Evolutionary conservation across 1,140 invertebrate genomes (phyloP), one percentile per base, ranked within the genome.

Genomic region (Pissodes strobi): DNA sequence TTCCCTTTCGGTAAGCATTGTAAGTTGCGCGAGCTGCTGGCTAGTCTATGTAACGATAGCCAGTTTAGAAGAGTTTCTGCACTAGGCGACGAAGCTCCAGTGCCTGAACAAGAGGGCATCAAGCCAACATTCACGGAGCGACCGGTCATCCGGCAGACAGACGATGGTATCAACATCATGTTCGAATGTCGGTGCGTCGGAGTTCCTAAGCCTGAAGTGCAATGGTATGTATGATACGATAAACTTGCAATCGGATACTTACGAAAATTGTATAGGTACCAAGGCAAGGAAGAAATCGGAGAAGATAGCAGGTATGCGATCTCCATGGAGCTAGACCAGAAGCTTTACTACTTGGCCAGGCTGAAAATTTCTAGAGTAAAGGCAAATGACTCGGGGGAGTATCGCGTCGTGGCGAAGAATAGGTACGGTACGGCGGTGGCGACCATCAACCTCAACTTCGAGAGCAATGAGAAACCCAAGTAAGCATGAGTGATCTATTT

Each of bases 61-160:
- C 73, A 72, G 73, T 78, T 78, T 72, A 76, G 74, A 68, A 67
- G 67, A 73, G 67, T 77, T 76, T 78, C 65, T 78, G 69, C 74
- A 73, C 65, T 87, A 94, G 92, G 92, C 90, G 92, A 94, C 82
- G 93, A 94, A 83, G 91, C 91, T 74, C 89, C 91, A 55, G 88
- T 92, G 71, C 92, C 92, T 63, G 89, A 90, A 89, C 90, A 93
- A 89, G 90, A 94, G 79, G 93, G 90, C 76, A 90, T 93, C 77
- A 93, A 93, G 81, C 95, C 95, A 51, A 95, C 92, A 62, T 98
- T 99, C 83, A 96, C 94, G 69, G 94, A 97, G 85, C 88, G 95
- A 82, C 95, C 95, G 19, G 85, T 93, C 73, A 98, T 97, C 78
- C 87, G 92, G 81, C 95, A 98, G 84, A 91, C 90, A 65, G 94